Percentiles rank a stretch among this genome's conserved stretches.
These are phyloP conservation scores for Microtus montanus DNA, from an alignment of 2,113 vertebrate species.

Conservation along the genomic window DNA sequence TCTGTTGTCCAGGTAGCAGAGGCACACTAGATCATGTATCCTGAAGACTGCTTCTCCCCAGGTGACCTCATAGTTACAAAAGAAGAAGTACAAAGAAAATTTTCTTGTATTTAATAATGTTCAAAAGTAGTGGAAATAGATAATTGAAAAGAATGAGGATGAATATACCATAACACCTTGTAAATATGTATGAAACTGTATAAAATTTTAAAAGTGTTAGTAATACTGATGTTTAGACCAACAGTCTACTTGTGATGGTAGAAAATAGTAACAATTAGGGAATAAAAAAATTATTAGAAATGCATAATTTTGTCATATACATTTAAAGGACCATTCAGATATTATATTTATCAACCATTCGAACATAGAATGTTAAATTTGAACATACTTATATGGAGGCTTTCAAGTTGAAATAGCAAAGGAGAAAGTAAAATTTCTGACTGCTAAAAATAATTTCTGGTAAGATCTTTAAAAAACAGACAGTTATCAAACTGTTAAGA, in stretches of 20 bases:
- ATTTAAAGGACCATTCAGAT: neutral
- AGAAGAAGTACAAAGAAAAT: neutral
- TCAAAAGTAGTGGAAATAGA: neutral
- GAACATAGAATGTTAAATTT: conserved; percentile 34
- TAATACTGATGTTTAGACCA: conserved; percentile 29
- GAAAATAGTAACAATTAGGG: conserved; percentile 26
- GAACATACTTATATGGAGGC: neutral
- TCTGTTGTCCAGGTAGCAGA: no score
- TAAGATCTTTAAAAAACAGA: conserved; percentile 20
- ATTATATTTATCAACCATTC: neutral
- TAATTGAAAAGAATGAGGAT: neutral
- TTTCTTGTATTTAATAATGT: conserved; percentile 35
- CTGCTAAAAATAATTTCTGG: conserved; percentile 4
- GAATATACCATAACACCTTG: neutral
- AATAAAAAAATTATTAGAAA: neutral
- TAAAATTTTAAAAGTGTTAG: neutral
- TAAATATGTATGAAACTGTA: neutral
- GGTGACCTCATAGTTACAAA: no score
- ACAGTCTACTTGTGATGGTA: conserved; percentile 8
- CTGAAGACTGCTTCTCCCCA: no score
- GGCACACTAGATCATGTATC: no score
- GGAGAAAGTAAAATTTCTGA: conserved; percentile 36
- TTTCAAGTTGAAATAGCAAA: conserved; percentile 8
- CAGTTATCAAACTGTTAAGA: neutral
- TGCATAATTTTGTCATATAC: neutral